Percentiles rank a stretch among this genome's conserved stretches.
phyloP scores from a whole-genome alignment of 2,113 vertebrate species.

The Crypturellus undulatus region DNA sequence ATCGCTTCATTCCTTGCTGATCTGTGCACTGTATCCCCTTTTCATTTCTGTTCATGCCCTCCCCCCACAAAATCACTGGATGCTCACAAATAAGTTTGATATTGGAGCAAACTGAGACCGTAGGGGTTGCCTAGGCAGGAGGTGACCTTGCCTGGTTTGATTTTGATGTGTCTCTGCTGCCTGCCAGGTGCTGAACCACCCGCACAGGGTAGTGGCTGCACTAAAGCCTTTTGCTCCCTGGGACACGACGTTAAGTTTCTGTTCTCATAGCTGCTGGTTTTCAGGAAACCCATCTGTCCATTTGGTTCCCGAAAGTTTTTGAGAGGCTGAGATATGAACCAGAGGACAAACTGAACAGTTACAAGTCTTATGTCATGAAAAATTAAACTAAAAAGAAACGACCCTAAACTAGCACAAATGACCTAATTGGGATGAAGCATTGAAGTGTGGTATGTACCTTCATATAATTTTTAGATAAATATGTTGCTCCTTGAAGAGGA shows the following conservation, averaged over 20 bases:
- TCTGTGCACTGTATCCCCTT: neutral
- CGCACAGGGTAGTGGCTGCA: neutral
- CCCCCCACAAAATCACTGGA: neutral
- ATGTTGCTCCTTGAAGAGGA: neutral
- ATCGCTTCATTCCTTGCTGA: neutral
- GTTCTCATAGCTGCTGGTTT: neutral
- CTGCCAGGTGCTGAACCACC: neutral
- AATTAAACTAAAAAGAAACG: neutral
- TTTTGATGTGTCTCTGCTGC: neutral
- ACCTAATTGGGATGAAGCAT: neutral
- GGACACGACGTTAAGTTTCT: neutral
- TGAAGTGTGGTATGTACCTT: neutral
- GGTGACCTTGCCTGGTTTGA: neutral
- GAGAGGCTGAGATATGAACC: neutral
- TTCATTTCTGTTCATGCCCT: rapidly evolving
- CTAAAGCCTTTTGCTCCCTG: neutral
- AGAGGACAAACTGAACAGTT: neutral
- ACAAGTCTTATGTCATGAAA: neutral
- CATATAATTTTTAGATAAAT: neutral
- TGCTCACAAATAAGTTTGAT: neutral
- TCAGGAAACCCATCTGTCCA: neutral
- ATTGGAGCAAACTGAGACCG: neutral
- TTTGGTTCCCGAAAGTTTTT: neutral
- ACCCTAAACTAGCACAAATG: neutral
- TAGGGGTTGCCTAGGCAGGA: neutral